Base-by-base conservation (phyloP, 2,888 invertebrate genomes). In the Toxonevra muliebris region DNA sequence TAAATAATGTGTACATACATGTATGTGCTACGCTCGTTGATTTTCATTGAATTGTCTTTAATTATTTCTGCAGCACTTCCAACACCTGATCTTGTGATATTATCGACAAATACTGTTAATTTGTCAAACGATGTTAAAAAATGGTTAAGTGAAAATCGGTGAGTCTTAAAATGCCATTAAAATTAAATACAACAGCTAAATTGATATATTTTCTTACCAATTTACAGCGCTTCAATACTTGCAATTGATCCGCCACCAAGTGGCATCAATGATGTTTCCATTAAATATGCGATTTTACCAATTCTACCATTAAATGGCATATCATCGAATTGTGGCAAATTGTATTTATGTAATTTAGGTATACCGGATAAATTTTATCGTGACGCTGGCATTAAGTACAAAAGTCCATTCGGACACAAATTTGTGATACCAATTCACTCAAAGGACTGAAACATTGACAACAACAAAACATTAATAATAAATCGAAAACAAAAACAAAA, bases 301-400 rank as follows among this genome's bases (percentile, higher is more conserved):
- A 90, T 89, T 57, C 86, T 94, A 78, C 94, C 94, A 50, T 86
- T 93, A 59, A 87, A 87, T 76, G 89, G 90, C 82, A 87, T 88
- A 68, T 82, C 86, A 79, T 78, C 69, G 74, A 89, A 80, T 73
- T 85, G 90, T 79, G 92, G 93, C 60, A 91, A 92, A 84, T 87
- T 95, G 76, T 95, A 94, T 87, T 88, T 96, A 73, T 94, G 93
- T 83, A 93, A 95, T 87, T 88, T 95, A 79, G 93, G 93, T 75
- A 89, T 95, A 79, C 95, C 96, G 41, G 87, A 89, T 74, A 89
- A 89, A 82, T 88, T 95, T 77, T 95, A 92, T 86, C 86, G 88
- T 63, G 91, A 92, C 77, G 90, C 91, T 75, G 91, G 91, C 66
- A 91, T 96, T 78, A 88, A 88, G 73, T 96, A 95, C 87, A 89